A percentile compares a stretch with the other conserved stretches of the same genome.
Evolutionary conservation across 2,113 vertebrate species (phyloP).

Genomic region (Sturnus vulgaris): DNA sequence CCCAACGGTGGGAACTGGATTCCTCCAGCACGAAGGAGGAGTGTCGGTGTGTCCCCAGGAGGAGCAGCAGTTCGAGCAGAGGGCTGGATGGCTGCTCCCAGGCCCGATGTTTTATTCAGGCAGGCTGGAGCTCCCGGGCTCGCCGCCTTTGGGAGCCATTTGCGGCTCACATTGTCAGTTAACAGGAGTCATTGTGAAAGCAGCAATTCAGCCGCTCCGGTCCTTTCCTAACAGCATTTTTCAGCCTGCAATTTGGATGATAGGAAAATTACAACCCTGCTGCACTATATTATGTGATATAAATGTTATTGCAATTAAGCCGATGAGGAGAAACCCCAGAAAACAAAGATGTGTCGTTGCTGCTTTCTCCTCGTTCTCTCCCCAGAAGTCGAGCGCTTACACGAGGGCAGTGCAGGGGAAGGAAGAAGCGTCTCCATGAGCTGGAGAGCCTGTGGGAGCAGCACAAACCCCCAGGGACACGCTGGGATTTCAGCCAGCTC

Average conservation of each 20-base stretch:
- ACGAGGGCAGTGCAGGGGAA: background rate
- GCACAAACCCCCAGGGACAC: background rate
- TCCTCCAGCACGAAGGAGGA: background rate
- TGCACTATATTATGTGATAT: constrained; percentile 75
- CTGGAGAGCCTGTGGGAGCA: background rate
- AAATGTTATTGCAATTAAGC: constrained; percentile 82
- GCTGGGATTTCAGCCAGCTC: background rate
- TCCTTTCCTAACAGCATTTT: constrained; percentile 74
- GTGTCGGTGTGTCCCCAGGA: rapidly evolving
- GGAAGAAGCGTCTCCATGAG: background rate
- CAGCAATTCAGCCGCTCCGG: constrained; percentile 74
- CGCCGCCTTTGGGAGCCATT: constrained; percentile 56
- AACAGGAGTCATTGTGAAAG: constrained; percentile 75
- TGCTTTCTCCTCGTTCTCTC: background rate
- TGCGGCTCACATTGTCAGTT: constrained; percentile 62
- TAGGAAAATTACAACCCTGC: constrained; percentile 83
- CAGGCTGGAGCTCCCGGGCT: background rate
- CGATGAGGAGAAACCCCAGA: constrained; percentile 51
- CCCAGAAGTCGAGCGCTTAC: background rate
- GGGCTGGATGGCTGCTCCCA: background rate
- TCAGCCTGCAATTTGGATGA: constrained; percentile 84
- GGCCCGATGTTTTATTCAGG: constrained; percentile 23
- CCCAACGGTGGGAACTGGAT: rapidly evolving
- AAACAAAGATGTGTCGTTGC: constrained; percentile 14
- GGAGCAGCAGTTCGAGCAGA: background rate